Evolutionary conservation across 2,888 invertebrate genomes (phyloP).

Genomic region (Brassicogethes aeneus): DNA sequence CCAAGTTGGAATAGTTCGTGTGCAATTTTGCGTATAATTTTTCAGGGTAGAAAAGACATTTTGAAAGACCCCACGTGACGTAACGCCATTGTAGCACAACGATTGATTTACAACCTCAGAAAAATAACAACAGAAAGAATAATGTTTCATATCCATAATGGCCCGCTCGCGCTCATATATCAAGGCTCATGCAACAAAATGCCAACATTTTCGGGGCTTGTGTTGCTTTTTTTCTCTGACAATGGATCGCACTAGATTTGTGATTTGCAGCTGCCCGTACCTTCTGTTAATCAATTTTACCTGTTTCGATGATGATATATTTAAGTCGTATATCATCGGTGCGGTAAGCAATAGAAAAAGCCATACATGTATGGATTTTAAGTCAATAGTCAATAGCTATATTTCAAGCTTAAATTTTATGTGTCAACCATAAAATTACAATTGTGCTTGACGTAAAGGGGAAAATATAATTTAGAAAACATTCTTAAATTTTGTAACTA

Average conservation of each 20-base stretch:
- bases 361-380: too few relatives aligned
- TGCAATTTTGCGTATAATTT: constrained; percentile 38
- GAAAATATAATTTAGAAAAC: too few relatives aligned
- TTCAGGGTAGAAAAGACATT: constrained; percentile 22
- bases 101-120: constrained; percentile 2
- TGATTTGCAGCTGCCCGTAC: background rate
- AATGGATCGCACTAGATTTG: background rate
- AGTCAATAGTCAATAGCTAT: too few relatives aligned
- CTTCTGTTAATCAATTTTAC: constrained; percentile 2
- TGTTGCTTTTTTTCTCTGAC: too few relatives aligned
- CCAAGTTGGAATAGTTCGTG: too few relatives aligned
- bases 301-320: background rate
- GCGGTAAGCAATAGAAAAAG: too few relatives aligned
- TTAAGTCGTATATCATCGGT: background rate
- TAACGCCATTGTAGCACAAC: background rate
- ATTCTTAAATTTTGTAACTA: too few relatives aligned
- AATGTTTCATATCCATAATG: constrained; percentile 1
- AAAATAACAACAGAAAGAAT: constrained; percentile 2
- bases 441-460: too few relatives aligned
- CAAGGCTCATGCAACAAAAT: constrained; percentile 2
- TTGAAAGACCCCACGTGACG: constrained; percentile 20
- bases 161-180: background rate
- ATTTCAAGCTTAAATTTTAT: too few relatives aligned
- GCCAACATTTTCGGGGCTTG: constrained; percentile 1
- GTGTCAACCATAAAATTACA: too few relatives aligned